Base-by-base conservation (phyloP, 2,888 invertebrate genomes). In the Choreutis nemorana region DNA sequence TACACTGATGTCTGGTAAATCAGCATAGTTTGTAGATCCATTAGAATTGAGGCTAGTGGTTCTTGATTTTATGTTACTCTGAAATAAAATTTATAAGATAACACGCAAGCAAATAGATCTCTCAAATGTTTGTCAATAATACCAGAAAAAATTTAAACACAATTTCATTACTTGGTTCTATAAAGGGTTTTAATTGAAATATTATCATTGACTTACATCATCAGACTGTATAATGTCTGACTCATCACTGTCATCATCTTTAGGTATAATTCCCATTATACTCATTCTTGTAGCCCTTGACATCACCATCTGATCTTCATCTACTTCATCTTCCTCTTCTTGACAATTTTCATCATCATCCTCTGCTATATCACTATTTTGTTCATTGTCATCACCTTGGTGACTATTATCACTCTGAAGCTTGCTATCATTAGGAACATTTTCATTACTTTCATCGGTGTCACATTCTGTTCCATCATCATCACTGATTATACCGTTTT, bases 281-380 rank as follows among this genome's bases (percentile, higher is more conserved):
- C 79, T 79, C 71, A 79, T 72, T 0, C 80, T 49, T 0, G 80
- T 80, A 2, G 78, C 79, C 14, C 73, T 55, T 0, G 77, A 78
- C 62, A 79, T 62, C 31, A 66, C 60, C 65, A 75, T 63, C 34
- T 62, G 51, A 31, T 78, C 78, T 32, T 79, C 77, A 41, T 70
- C 64, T 0, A 48, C 47, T n/a, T 53, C 64, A 3, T 62, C 60
- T 14, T 51, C 50, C 30, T 53, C 48, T n/a, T 43, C 42, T 26
- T 34, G 41, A 32, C 35, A 29, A 28, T 28, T 36, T 11, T 37
- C 39, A 22, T 40, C 41, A 23, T 39, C 38, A 4, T 30, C 11
- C 12, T 42, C 44, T n/a, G 35, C 28, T 13, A 15, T 6, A 11
- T 5, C 26, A n/a, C n/a, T n/a, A 7, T 28, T 29, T 14, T 14